Evolutionary conservation across 1,140 invertebrate genomes (phyloP), one percentile per base, ranked within the genome.

Genomic region (Onthophagus taurus): DNA sequence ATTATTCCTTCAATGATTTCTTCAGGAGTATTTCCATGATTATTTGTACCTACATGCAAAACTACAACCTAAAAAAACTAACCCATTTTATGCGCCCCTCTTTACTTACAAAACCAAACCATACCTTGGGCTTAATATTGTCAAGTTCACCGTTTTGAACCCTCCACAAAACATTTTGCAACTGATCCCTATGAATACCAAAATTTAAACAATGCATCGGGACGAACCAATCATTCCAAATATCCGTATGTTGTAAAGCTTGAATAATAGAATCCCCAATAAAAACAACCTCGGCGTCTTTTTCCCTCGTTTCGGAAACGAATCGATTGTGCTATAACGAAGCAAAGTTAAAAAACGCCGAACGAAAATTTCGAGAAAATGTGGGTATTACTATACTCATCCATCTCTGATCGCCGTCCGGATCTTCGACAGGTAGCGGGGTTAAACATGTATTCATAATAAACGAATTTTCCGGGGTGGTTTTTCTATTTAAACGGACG

Each of bases 231-330:
- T 85, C 77, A 55, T 82, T 80, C 87, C 88, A 93, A 13, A 88
- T 74, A 69, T 86, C 79, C 21, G 81, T 81, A 54, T 83, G 79
- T 57, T 78, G 76, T 51, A 92, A 65, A 21, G 83, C 78, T 64
- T 83, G 77, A 45, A 92, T 72, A 37, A 90, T 75, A 31, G 85
- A 90, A 68, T 93, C 89, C 5, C 89, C 89, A 31, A 93, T 76
- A 58, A 92, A 88, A 42, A 93, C 72, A n/a, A 94, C 85, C 60
- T 93, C 89, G 23, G 85, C 86, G 68, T 93, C 88, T 65, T 83
- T 83, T 53, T 86, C 85, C 61, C 81, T 78, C 7, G 83, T 80
- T 65, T 91, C 84, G 23, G 72, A 71, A 24, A 90, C 64, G 64
- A 89, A 91, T 43, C 83, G 71, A 47, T 84, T 78, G 64, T 92